Evolutionary conservation across 30 jellyfish, hydroid and myxozoan species (phyloP).

Genomic region (Mastigias papua): DNA sequence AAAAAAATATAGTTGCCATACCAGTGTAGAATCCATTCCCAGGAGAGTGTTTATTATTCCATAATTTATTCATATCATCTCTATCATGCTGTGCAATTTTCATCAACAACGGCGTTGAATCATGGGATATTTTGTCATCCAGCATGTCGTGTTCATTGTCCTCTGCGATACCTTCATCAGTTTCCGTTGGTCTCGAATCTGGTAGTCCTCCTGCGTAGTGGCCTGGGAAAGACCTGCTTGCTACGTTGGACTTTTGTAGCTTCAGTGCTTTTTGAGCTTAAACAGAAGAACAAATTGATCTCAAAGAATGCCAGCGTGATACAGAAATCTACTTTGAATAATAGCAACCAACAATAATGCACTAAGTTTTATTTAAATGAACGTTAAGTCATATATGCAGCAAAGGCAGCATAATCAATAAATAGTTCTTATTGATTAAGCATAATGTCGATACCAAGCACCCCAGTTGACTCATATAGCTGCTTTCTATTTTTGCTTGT

Average conservation of each 20-base stretch:
- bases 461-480: too few species aligned
- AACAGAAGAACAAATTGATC: neutral
- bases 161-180: constrained; percentile 69
- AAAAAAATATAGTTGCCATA: neutral
- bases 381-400: too few species aligned
- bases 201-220: constrained; percentile 61
- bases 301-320: neutral
- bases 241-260: constrained; percentile 16
- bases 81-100: constrained; percentile 90
- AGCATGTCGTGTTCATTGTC: constrained; percentile 66
- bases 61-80: constrained; percentile 74
- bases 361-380: too few species aligned
- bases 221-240: constrained; percentile 55
- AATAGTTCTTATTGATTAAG: too few species aligned
- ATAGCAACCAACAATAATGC: too few species aligned
- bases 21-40: constrained; percentile 95
- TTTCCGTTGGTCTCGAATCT: constrained; percentile 69
- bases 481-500: too few species aligned
- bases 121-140: constrained; percentile 70
- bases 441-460: too few species aligned
- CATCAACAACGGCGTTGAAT: constrained; percentile 84
- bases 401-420: too few species aligned
- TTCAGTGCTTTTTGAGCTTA: neutral
- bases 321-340: neutral
- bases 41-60: constrained; percentile 89